Percentiles rank a stretch among this genome's conserved stretches.
Conservation (phyloP, 2,797 vertebrate genomes). For the Liasis olivaceus region DNA sequence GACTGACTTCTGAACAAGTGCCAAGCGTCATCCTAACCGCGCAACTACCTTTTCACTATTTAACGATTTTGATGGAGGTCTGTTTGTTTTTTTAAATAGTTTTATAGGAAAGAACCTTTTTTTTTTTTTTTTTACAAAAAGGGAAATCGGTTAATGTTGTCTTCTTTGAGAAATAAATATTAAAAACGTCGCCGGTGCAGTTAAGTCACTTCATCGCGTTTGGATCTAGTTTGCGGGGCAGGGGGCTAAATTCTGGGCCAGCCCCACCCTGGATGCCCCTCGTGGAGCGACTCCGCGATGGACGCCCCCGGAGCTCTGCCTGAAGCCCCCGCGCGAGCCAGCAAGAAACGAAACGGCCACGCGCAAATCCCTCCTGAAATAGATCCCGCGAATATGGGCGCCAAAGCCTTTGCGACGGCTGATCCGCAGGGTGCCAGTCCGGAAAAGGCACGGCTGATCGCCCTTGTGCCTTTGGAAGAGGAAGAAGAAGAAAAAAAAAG, state of each 20-base stretch:
- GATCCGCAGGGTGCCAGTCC: background rate
- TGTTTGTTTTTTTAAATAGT: background rate
- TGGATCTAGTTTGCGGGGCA: background rate
- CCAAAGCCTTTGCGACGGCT: background rate
- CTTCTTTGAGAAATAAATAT: background rate
- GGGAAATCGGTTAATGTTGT: background rate
- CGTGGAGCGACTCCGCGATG: no score
- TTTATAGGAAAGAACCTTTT: background rate
- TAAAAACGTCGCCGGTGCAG: background rate
- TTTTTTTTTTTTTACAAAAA: background rate
- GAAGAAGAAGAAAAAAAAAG: no score
- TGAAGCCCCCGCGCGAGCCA: no score
- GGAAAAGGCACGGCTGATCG: background rate
- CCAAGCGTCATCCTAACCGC: background rate
- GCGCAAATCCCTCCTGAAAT: background rate
- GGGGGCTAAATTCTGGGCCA: no score
- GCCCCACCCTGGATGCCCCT: background rate
- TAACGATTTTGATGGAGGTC: background rate
- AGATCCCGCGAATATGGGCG: background rate
- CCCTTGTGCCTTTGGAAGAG: no score
- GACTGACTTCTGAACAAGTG: background rate
- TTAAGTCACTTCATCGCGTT: background rate
- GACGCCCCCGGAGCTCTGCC: no score
- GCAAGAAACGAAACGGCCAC: background rate
- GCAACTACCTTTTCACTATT: background rate